These are phyloP conservation scores for Baccha elongata DNA, from an alignment of 2,888 invertebrate species.

Conservation along the genomic window DNA sequence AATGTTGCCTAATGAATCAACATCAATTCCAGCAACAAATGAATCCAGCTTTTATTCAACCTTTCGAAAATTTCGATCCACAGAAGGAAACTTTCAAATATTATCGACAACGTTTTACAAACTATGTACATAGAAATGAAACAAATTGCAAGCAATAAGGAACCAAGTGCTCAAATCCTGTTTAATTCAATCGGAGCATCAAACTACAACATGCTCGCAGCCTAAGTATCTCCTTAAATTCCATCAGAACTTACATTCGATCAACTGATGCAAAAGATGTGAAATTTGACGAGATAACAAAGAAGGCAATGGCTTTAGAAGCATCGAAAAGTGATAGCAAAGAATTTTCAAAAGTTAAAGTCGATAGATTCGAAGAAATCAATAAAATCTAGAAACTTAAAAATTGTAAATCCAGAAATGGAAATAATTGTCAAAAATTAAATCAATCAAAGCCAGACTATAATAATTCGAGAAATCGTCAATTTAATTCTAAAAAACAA, in stretches of 20 bases:
- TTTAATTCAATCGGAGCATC: slow-evolving; percentile 1
- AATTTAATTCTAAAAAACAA: background rate
- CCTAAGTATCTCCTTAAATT: background rate
- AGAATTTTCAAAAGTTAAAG: too few species aligned
- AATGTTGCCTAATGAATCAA: too few species aligned
- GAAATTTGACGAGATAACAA: too few species aligned
- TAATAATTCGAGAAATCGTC: background rate
- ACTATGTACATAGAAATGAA: background rate
- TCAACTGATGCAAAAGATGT: background rate
- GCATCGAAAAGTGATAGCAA: background rate
- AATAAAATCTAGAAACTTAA: too few species aligned
- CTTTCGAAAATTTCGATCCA: background rate
- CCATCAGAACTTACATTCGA: background rate
- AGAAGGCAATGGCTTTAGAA: too few species aligned
- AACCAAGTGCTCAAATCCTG: background rate
- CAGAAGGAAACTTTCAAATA: background rate
- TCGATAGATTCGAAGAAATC: too few species aligned
- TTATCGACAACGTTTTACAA: background rate
- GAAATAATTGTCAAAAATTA: too few species aligned
- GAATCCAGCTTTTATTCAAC: too few species aligned
- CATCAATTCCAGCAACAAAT: too few species aligned
- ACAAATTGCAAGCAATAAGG: background rate
- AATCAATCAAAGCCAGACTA: too few species aligned
- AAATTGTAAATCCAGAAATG: too few species aligned
- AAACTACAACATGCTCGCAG: too few species aligned